Conservation (phyloP, 2,797 vertebrate species). For the Epinephelus malabaricus region DNA sequence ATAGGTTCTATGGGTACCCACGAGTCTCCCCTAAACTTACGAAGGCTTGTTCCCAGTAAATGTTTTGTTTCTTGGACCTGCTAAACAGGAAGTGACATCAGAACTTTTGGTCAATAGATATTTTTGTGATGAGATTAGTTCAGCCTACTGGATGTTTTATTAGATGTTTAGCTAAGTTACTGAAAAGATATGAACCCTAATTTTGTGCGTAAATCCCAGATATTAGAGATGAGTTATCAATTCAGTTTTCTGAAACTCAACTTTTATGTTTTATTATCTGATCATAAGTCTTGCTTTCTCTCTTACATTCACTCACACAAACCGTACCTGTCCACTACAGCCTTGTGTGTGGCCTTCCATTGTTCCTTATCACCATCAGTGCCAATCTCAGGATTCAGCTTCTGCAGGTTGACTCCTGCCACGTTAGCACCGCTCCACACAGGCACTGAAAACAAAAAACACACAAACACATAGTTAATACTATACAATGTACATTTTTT, state of each 20-base stretch:
- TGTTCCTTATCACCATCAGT: slow-evolving; percentile 90
- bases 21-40: too few relatives aligned
- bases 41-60: too few relatives aligned
- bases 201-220: background rate
- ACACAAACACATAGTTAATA: slow-evolving; percentile 4
- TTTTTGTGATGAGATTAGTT: too few relatives aligned
- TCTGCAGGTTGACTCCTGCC: slow-evolving; percentile 94
- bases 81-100: too few relatives aligned
- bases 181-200: too few relatives aligned
- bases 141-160: too few relatives aligned
- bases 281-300: background rate
- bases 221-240: background rate
- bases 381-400: slow-evolving; percentile 93
- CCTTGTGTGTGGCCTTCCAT: slow-evolving; percentile 95
- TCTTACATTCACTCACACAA: background rate
- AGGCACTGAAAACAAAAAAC: slow-evolving; percentile 86
- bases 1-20: too few relatives aligned
- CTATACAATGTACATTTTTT: background rate
- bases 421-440: slow-evolving; percentile 97
- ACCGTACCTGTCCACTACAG: slow-evolving; percentile 93
- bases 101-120: too few relatives aligned
- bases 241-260: background rate
- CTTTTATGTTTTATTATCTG: too few relatives aligned
- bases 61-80: too few relatives aligned
- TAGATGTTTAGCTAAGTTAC: too few relatives aligned